phyloP scores from a whole-genome alignment of 2,888 invertebrate species.

The Carcina quercana region DNA sequence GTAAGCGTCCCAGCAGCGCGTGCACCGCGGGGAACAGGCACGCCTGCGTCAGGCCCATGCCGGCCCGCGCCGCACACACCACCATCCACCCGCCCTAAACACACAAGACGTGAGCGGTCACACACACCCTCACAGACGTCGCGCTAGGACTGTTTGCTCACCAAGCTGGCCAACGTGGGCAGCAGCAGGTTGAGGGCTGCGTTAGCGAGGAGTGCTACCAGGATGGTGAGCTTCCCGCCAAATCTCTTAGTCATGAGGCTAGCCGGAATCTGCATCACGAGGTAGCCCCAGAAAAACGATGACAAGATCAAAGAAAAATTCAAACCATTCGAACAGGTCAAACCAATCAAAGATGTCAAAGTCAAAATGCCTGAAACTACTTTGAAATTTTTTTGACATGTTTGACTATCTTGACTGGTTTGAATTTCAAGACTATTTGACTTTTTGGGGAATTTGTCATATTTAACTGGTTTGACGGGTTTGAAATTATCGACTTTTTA shows the following conservation, averaged over 20 bases:
- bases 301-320: constrained; percentile 82
- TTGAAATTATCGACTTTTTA: too few relatives aligned
- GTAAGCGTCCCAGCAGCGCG: constrained; percentile 79
- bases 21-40: constrained; percentile 78
- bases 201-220: constrained; percentile 68
- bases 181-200: constrained; percentile 73
- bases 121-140: too few relatives aligned
- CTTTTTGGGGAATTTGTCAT: too few relatives aligned
- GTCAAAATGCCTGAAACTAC: too few relatives aligned
- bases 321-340: too few relatives aligned
- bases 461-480: too few relatives aligned
- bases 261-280: constrained; percentile 80
- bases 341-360: too few relatives aligned
- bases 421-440: too few relatives aligned
- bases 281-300: constrained; percentile 88
- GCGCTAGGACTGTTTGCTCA: constrained; percentile 25
- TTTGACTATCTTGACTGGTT: too few relatives aligned
- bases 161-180: constrained; percentile 73
- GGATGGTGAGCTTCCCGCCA: constrained; percentile 83
- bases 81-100: constrained; percentile 68
- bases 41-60: constrained; percentile 81
- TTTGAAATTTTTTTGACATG: too few relatives aligned
- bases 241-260: constrained; percentile 83
- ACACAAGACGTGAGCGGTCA: too few relatives aligned
- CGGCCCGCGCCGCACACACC: constrained; percentile 76